Percentiles rank a stretch among this genome's conserved stretches.
Evolutionary conservation across 2,797 vertebrate genomes (phyloP).

Genomic region (Helostoma temminkii): DNA sequence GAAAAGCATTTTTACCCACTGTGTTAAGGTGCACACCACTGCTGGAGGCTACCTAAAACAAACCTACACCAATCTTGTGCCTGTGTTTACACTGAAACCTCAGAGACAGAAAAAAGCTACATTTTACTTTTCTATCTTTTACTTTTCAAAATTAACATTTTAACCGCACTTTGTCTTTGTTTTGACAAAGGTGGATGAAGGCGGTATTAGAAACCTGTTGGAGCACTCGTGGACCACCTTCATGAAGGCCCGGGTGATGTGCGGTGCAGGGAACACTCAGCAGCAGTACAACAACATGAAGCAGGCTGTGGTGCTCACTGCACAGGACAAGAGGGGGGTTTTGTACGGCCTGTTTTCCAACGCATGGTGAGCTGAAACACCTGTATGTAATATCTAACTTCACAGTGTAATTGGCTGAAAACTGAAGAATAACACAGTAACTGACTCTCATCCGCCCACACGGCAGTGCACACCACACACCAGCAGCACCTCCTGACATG

Average conservation of each 20-base stretch:
- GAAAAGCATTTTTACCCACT: no score
- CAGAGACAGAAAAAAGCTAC: no score
- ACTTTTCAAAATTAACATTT: no score
- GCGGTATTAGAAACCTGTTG: constrained; percentile 79
- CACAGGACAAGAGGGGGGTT: constrained; percentile 79
- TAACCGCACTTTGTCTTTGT: background rate
- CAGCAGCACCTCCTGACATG: constrained; percentile 4
- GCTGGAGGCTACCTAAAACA: no score
- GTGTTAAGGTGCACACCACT: no score
- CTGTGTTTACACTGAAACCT: no score
- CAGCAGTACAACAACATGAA: constrained; percentile 87
- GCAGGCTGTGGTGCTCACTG: constrained; percentile 82
- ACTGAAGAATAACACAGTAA: background rate
- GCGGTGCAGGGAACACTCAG: constrained; percentile 81
- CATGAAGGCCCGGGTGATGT: constrained; percentile 87
- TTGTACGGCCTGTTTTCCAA: constrained; percentile 88
- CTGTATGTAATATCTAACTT: background rate
- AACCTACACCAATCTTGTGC: no score
- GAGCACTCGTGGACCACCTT: constrained; percentile 87
- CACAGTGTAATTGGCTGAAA: background rate
- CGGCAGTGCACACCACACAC: background rate
- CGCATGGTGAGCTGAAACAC: constrained; percentile 80
- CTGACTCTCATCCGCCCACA: constrained; percentile 27
- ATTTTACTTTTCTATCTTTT: no score
- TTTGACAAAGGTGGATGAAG: constrained; percentile 84